Evolutionary conservation across 1,140 invertebrate genomes (phyloP), one percentile per base, ranked within the genome.

Genomic region (Bombyx mori): DNA sequence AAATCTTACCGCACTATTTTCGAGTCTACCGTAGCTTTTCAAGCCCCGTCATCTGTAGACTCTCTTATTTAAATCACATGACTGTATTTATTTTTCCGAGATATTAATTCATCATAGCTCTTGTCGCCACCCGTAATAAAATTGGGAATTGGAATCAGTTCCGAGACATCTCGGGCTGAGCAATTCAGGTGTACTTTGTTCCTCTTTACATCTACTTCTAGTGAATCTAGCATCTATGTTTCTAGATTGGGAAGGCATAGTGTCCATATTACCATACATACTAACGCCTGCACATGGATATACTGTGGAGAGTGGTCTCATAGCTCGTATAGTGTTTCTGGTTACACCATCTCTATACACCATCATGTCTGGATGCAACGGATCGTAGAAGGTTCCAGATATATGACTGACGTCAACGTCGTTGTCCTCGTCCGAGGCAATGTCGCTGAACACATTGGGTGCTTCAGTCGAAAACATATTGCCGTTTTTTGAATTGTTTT

Each of bases 391-490:
- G 0, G 84, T 86, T 64, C 84, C 85, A 64, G 86, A 80, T 49
- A 86, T 85, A 44, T 85, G 84, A 57, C 81, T 86, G 6, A 89
- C 78, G 42, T 87, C 86, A 8, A 78, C 76, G 62, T 89, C 88
- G 44, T 85, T 85, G 51, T 89, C 88, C 10, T 88, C 81, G 59
- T 89, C 88, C 18, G 88, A 88, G n/a, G 78, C 72, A 6, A 75
- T 76, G 57, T 89, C 86, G 44, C 73, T 82, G 60, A 89, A 89
- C 6, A 88, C 79, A 57, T 88, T 88, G 8, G 88, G 86, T 12
- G 85, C 68, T 58, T 89, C 85, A 7, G 88, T 88, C 3, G 81
- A 79, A 51, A 87, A 89, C 77, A 89, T 86, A 48, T 89, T 81
- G n/a, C 81, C 83, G 10, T 81, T 79, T 66, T 88, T 89, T 9